phyloP scores from a whole-genome alignment of 1,140 invertebrate species.

The Meteorus sp. region DNA sequence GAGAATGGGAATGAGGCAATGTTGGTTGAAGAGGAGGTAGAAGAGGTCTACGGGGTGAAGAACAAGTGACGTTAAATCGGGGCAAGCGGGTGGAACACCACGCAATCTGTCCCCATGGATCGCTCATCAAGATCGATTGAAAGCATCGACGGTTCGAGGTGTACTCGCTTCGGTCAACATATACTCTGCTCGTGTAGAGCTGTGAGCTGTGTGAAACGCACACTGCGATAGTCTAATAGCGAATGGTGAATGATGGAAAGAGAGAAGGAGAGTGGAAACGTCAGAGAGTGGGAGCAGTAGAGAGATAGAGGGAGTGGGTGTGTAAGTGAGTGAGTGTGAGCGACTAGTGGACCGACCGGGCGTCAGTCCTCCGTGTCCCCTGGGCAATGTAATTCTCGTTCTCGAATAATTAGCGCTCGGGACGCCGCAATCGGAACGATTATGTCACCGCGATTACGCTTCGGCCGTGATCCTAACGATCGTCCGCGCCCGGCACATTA shows the following conservation, averaged over 20 bases:
- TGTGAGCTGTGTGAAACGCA: not conserved
- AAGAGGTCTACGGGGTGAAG: not conserved
- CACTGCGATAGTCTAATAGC: no score
- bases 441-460: conserved; percentile 47
- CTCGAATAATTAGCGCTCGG: conserved; percentile 40
- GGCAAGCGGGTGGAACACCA: conserved; percentile 16
- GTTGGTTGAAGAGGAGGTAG: not conserved
- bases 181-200: not conserved
- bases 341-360: not conserved
- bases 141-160: conserved; percentile 7
- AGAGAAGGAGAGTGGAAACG: no score
- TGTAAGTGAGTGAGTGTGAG: no score
- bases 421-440: conserved; percentile 44
- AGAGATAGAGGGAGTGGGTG: no score
- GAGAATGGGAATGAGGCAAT: not conserved
- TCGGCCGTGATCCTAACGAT: conserved; percentile 42
- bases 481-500: conserved; percentile 36
- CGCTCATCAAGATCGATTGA: conserved; percentile 29
- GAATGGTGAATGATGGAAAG: no score
- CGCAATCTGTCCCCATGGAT: conserved; percentile 25
- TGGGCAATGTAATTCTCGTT: conserved; percentile 42
- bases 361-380: conserved; percentile 25
- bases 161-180: not conserved
- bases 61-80: not conserved
- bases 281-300: no score